Evolutionary conservation across 2,888 invertebrate genomes (phyloP), one percentile per base, ranked within the genome.

Genomic region (Spodoptera littoralis): DNA sequence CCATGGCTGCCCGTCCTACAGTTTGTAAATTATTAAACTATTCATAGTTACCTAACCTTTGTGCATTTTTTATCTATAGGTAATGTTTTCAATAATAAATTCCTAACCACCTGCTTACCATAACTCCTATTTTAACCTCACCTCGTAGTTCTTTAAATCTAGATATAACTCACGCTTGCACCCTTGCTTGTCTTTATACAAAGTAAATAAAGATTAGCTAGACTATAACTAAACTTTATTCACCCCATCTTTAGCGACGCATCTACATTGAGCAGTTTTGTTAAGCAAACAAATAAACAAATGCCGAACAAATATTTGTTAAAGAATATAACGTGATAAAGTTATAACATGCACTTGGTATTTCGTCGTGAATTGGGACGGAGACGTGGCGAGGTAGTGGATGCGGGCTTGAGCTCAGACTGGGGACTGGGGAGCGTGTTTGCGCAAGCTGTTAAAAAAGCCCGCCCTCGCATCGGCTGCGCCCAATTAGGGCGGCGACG

Each of bases 401-500:
- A 60, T 60, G 59, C 64, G 65, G 52, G 58, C 12, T 58, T 61
- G 73, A 50, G 52, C 60, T 12, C 60, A 65, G 73, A 50, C 62
- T 44, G 75, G 81, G 82, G 81, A 78, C 36, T 9, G 36, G 50
- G 36, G 36, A 36, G 75, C 79, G 66, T 92, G 88, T 94, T 94
- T 94, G 89, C 88, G 80, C 86, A 91, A 92, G 86, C 87, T 91
- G 93, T 93, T 92, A 92, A 93, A 93, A 92, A 93, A 91, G 89
- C 92, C 93, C 92, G 90, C 92, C 94, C 93, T 89, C 89, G 86
- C 86, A 83, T 86, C 86, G 89, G 88, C 89, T 83, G 91, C 88
- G 89, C 88, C 92, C 93, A 93, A 94, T 94, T 94, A 93, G 89
- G 92, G 91, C 88, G 90, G 90, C 92, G 90, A 88, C 91, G 89